A percentile compares a stretch with the other conserved stretches of the same genome.
Evolutionary conservation across 1,140 invertebrate genomes (phyloP).

Genomic region (Oedothorax gibbosus): DNA sequence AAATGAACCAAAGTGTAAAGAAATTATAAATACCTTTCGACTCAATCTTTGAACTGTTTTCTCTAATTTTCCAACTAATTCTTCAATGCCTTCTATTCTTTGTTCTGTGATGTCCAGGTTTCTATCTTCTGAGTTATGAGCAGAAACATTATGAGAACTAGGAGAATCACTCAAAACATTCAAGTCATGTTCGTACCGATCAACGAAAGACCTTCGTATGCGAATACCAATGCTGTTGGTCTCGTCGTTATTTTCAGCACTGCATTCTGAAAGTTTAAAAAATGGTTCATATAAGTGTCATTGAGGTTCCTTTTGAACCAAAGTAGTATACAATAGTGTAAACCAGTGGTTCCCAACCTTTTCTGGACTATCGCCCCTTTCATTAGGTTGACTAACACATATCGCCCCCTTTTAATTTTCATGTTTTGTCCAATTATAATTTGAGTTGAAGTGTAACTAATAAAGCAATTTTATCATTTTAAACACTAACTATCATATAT

Average conservation of each 20-base stretch:
- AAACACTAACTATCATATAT: too few species aligned
- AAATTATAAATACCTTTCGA: constrained; percentile 65
- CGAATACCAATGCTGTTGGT: constrained; percentile 25
- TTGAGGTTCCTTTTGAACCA: too few species aligned
- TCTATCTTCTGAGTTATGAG: background rate
- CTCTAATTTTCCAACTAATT: constrained; percentile 71
- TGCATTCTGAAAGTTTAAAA: constrained; percentile 36
- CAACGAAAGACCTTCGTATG: constrained; percentile 31
- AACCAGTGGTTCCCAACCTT: too few species aligned
- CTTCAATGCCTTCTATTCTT: constrained; percentile 73
- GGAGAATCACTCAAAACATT: background rate
- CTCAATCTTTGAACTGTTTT: constrained; percentile 72
- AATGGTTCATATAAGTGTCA: too few species aligned
- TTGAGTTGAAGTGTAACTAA: too few species aligned
- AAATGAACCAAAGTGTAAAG: background rate
- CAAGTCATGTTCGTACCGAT: constrained; percentile 12
- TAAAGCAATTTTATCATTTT: too few species aligned
- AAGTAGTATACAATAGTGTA: too few species aligned
- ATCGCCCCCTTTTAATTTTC: too few species aligned
- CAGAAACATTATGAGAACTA: background rate
- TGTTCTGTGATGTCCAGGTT: constrained; percentile 69
- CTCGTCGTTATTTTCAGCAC: constrained; percentile 18
- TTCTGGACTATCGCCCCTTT: too few species aligned
- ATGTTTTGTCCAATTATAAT: too few species aligned
- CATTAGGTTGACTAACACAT: too few species aligned